Conservation (phyloP, 2,113 vertebrate species). For the Apaloderma vittatum region DNA sequence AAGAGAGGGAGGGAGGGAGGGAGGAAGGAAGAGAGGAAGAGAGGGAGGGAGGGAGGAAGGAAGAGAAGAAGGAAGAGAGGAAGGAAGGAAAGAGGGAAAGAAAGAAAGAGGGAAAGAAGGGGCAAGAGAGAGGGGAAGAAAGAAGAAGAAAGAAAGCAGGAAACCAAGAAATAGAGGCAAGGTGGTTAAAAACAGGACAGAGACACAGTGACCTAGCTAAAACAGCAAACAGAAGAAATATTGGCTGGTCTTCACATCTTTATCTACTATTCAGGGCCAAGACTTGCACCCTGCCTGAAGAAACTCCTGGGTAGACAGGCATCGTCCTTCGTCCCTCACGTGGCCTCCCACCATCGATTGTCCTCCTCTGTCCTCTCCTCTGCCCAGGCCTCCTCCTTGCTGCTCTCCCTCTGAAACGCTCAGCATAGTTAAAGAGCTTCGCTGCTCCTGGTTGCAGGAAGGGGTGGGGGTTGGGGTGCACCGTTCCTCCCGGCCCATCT, state of each 20-base stretch:
- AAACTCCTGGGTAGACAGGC: not conserved
- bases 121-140: too few relatives aligned
- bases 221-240: not conserved
- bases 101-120: not conserved
- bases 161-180: not conserved
- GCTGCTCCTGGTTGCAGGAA: not conserved
- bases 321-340: rapidly evolving
- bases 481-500: too few relatives aligned
- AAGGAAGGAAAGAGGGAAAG: too few relatives aligned
- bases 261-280: not conserved
- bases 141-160: too few relatives aligned
- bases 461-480: rapidly evolving
- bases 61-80: too few relatives aligned
- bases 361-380: not conserved
- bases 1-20: too few relatives aligned
- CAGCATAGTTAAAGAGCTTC: not conserved
- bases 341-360: not conserved
- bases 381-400: not conserved
- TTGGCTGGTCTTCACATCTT: not conserved
- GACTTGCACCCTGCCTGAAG: not conserved
- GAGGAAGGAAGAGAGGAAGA: too few relatives aligned
- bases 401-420: not conserved
- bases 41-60: too few relatives aligned
- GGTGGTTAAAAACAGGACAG: not conserved
- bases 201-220: not conserved